Conservation (phyloP, 2,888 invertebrate species). For the Eledona agricola region DNA sequence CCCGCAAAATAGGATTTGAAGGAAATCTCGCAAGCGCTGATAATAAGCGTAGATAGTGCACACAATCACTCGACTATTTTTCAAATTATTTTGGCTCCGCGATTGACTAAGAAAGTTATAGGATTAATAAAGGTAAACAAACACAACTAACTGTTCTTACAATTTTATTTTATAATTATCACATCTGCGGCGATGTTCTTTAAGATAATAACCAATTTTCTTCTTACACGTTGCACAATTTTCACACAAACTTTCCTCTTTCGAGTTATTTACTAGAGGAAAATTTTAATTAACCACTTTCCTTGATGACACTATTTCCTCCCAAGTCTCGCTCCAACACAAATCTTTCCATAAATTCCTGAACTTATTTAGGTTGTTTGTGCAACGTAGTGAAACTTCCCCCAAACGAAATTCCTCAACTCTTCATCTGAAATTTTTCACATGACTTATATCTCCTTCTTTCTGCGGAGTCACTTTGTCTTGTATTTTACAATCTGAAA, state of each 20-base stretch:
- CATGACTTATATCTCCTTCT: too few species aligned
- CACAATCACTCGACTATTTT: too few species aligned
- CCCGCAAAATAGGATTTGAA: neutral
- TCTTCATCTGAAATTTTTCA: too few species aligned
- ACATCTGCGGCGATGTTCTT: too few species aligned
- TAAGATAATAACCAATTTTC: slow-evolving; percentile 13
- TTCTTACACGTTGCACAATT: neutral
- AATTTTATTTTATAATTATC: slow-evolving; percentile 11
- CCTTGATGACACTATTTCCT: slow-evolving; percentile 11
- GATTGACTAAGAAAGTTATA: too few species aligned
- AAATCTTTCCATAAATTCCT: slow-evolving; percentile 16
- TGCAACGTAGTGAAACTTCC: slow-evolving; percentile 8
- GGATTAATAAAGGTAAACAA: too few species aligned
- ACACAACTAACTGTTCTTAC: slow-evolving; percentile 1
- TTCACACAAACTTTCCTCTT: slow-evolving; percentile 4
- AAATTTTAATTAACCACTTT: slow-evolving; percentile 13
- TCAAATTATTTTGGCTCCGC: too few species aligned
- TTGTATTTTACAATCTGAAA: slow-evolving; percentile 1
- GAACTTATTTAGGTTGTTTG: slow-evolving; percentile 17
- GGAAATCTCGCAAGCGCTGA: too few species aligned
- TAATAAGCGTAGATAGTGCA: too few species aligned
- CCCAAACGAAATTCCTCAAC: slow-evolving; percentile 1
- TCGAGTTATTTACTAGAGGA: slow-evolving; percentile 2
- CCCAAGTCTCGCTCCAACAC: neutral
- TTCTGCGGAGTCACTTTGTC: too few species aligned